Base-by-base conservation (phyloP, 2,888 invertebrate genomes). In the Tenthredo notha region DNA sequence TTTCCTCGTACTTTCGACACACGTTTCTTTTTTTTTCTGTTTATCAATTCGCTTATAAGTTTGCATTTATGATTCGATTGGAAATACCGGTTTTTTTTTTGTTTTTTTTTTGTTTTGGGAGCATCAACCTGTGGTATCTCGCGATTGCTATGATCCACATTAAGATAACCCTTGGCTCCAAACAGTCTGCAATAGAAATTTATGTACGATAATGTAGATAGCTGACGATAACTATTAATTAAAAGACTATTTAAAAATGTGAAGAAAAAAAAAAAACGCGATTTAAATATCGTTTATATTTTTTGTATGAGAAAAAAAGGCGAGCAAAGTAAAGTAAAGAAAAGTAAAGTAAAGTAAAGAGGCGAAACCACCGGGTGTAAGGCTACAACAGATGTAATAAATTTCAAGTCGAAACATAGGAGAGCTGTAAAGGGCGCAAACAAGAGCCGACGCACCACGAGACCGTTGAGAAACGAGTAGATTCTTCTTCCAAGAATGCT, bases 361-460 rank as follows among this genome's bases (percentile, higher is more conserved):
- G 25, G 25, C 25, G 40, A 74, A 43, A 40, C 43, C 40, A 40
- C 43, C 40, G 21, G 74, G 40, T 21, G 43, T 18, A 43, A n/a
- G n/a, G 15, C 21, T n/a, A 4, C 21, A 74, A 4, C 21, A 74
- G 65, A 50, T 58, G 33, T 18, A 25, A 67, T 85, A 78, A 54
- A 74, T 78, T 74, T 50, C 18, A 47, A 86, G 86, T 87, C 88
- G 89, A 90, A 89, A 89, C 88, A 90, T 89, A 67, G 67, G 33
- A 33, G 67, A 89, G 89, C 87, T 88, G 89, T 90, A 90, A 90
- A 91, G 87, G 87, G 86, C 78, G 89, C 88, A 90, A 90, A 90
- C 89, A 90, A 89, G 77, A n/a, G 61, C 54, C 43, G 78, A 67
- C n/a, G n/a, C n/a, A n/a, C 78, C 40, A 25, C 33, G 21, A 21